phyloP scores from a whole-genome alignment of 2,797 vertebrate genomes.

The Phataginus tricuspis region DNA sequence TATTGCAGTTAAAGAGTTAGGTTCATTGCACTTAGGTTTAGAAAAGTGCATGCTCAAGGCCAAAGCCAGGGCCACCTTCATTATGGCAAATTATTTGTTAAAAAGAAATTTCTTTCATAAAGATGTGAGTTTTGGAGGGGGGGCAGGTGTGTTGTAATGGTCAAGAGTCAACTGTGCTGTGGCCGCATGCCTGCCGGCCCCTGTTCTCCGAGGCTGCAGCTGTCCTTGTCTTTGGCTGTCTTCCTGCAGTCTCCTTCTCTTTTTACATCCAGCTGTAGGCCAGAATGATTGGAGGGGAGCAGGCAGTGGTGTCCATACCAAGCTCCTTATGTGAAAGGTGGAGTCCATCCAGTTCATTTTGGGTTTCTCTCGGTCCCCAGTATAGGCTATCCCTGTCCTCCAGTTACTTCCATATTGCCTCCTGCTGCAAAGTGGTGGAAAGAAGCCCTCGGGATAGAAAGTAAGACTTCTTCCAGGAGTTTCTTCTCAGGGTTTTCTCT shows the following conservation, averaged over 20 bases:
- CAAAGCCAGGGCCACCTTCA: not conserved
- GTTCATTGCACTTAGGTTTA: not conserved
- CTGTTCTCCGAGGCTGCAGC: not conserved
- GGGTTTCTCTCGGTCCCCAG: not conserved
- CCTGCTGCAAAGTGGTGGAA: not conserved
- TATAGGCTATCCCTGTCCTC: not conserved
- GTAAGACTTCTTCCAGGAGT: not conserved
- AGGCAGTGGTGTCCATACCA: not conserved
- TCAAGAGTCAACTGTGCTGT: not conserved
- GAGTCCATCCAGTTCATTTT: not conserved
- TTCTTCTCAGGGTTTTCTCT: not conserved
- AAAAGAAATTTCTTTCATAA: not conserved
- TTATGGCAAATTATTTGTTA: slow-evolving; percentile 30
- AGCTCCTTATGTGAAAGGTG: slow-evolving; percentile 2
- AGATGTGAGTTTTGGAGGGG: not conserved
- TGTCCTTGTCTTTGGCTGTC: not conserved
- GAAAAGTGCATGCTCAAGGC: not conserved
- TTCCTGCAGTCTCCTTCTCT: not conserved
- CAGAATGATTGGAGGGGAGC: not conserved
- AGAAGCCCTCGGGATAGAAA: not conserved
- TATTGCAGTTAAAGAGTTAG: not conserved
- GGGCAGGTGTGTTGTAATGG: not conserved
- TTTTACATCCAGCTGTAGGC: not conserved
- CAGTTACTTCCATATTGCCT: not conserved
- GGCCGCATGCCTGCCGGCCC: not conserved